Conservation (phyloP, 2,797 vertebrate genomes). For the Pteropus rufus region DNA sequence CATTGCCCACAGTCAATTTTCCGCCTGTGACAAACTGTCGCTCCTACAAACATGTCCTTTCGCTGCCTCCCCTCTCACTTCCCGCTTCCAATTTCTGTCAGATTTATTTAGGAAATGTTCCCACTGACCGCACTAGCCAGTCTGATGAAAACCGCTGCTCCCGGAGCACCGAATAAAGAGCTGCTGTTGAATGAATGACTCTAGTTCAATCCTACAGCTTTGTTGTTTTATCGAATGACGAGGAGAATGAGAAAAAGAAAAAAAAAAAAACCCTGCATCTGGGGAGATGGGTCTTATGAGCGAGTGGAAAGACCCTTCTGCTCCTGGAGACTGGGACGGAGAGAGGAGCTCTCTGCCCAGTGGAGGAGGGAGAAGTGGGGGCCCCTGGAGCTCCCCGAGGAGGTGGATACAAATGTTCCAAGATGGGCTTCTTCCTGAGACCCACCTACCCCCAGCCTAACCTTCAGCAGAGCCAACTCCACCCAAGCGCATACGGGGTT, state of each 20-base stretch:
- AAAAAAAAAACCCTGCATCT: not conserved
- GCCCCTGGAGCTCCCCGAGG: not conserved
- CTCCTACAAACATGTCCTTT: not conserved
- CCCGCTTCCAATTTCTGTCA: not conserved
- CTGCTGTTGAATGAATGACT: not conserved
- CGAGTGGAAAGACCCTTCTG: not conserved
- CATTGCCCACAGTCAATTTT: not conserved
- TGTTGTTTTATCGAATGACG: not conserved
- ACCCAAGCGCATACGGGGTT: not conserved
- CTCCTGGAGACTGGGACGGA: not conserved
- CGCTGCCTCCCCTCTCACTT: not conserved
- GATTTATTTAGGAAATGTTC: slow-evolving; percentile 40
- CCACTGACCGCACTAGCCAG: not conserved
- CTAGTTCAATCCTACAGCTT: not conserved
- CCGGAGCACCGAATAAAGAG: not conserved
- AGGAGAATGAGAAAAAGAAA: not conserved
- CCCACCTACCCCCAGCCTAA: not conserved
- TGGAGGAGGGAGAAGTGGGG: not conserved
- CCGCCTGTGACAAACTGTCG: not conserved
- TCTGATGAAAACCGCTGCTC: not conserved
- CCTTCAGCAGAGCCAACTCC: not conserved
- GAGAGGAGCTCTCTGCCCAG: not conserved
- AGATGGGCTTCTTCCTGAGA: not conserved
- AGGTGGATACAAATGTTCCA: not conserved
- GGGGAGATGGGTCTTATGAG: not conserved